Base-by-base conservation (phyloP, 2,113 vertebrate species). In the Tamias sibiricus region DNA sequence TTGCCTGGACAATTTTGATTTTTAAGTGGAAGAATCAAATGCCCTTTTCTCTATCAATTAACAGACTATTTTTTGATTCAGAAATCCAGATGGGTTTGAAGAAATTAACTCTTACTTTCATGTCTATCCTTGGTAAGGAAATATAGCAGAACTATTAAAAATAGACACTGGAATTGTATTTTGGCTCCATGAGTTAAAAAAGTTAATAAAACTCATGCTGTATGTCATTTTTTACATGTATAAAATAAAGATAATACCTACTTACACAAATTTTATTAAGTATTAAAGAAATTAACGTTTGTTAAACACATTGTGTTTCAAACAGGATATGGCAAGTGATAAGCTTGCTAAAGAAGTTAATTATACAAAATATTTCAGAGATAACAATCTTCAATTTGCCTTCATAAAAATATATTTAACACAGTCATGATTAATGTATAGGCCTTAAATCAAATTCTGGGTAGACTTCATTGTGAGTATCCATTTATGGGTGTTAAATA, bases 301-400 rank as follows among this genome's bases (percentile, higher is more conserved):
- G 22, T 54, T 90, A 47, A 66, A 47, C 16, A 62, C 11, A 40
- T 26, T 42, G 20, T 54, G 26, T 85, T 93, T 81, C 69, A 8
- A 74, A 75, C 4, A 74, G 4, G 4, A 69, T 11, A 8, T 86
- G 10, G n/a, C 11, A 62, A 80, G 7, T 62, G 10, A 4, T 35
- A 86, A 59, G 26, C 75, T 81, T 96, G 49, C 17, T 93, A 42
- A 81, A 52, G 66, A 83, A 66, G 40, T 83, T 77, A 87, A 40
- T 40, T 74, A 74, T 14, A 42, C 13, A 93, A 75, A 49, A 35
- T 8, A 68, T 26, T n/a, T 75, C 57, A 44, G 30, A 40, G 47
- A 92, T 80, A 6, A 52, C 57, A 68, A n/a, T 74, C 35, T n/a
- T 32, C 91, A 44, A 75, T 57, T 92, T 92, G 24, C 47, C 22